phyloP scores from a whole-genome alignment of 2,797 vertebrate genomes.

The Sebastolobus altivelis region DNA sequence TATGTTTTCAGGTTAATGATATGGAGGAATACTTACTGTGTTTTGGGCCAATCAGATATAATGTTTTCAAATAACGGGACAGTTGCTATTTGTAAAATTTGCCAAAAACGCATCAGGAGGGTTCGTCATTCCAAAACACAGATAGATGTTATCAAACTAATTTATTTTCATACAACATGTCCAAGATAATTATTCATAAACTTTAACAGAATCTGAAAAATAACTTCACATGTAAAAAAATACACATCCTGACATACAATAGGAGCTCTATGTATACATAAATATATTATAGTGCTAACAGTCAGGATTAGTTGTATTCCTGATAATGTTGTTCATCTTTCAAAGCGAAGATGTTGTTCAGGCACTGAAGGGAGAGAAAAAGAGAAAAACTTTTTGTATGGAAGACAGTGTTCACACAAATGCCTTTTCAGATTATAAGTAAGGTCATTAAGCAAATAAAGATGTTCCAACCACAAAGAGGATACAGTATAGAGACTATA shows the following conservation, averaged over 20 bases:
- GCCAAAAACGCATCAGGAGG: not conserved
- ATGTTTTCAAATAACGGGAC: not conserved
- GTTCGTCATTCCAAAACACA: not conserved
- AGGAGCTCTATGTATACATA: constrained; percentile 1
- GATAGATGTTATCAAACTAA: not conserved
- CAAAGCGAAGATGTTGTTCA: not conserved
- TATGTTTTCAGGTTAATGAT: not conserved
- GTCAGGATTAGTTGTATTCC: not conserved
- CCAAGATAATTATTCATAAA: not conserved
- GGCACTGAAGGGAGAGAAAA: not conserved
- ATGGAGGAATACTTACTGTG: not conserved
- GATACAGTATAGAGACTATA: not conserved
- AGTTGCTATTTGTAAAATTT: not conserved
- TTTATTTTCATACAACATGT: constrained; percentile 36
- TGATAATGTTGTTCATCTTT: not conserved
- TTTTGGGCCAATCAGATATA: not conserved
- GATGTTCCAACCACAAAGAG: not conserved
- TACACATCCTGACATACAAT: not conserved
- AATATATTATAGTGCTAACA: not conserved
- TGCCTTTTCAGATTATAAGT: not conserved
- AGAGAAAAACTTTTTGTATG: accelerated
- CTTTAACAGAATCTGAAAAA: not conserved
- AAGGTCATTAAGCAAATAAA: not conserved
- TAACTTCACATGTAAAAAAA: not conserved
- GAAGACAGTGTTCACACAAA: not conserved